Base-by-base conservation (phyloP, 37 sponge, comb jelly and placozoan species). In the Oscarella lobularis region DNA sequence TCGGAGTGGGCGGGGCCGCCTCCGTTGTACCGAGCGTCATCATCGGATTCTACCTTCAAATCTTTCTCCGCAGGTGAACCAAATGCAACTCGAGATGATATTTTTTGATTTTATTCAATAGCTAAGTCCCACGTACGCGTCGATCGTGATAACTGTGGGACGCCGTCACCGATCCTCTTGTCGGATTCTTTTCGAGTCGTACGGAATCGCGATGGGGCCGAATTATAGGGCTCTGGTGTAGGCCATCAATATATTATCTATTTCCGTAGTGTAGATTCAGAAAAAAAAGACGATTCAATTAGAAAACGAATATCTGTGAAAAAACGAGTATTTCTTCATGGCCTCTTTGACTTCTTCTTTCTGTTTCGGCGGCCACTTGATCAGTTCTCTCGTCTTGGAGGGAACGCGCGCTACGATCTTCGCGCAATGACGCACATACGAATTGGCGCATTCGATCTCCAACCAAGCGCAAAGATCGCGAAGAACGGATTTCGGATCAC, bases 61-160 rank as follows among this genome's bases (percentile, higher is more conserved):
- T 48, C 9, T 48, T 48, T 48, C 60, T 48, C 20, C 20, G n/a
- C n/a, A n/a, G n/a, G n/a, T n/a, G n/a, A n/a, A n/a, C n/a, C n/a
- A n/a, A n/a, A n/a, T n/a, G n/a, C n/a, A n/a, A n/a, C n/a, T n/a
- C n/a, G n/a, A n/a, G n/a, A n/a, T n/a, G n/a, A n/a, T n/a, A n/a
- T n/a, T n/a, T n/a, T n/a, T n/a, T n/a, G n/a, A n/a, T n/a, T n/a
- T n/a, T n/a, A n/a, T n/a, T n/a, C 60, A 27, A 9, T 48, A 48
- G 60, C 20, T 48, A 20, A 27, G 14, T 48, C 60, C 60, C 9
- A 20, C 14, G 9, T 92, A 83, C 65, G 93, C 85, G 35, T 74
- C 87, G 29, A 36, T 88, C 37, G 87, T 92, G 36, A 89, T 92
- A 88, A 20, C 84, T 83, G 29, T 92, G 93, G 93, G 93, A 92